phyloP scores from a whole-genome alignment of 2,888 invertebrate species.

The Dorcus parallelipipedus region DNA sequence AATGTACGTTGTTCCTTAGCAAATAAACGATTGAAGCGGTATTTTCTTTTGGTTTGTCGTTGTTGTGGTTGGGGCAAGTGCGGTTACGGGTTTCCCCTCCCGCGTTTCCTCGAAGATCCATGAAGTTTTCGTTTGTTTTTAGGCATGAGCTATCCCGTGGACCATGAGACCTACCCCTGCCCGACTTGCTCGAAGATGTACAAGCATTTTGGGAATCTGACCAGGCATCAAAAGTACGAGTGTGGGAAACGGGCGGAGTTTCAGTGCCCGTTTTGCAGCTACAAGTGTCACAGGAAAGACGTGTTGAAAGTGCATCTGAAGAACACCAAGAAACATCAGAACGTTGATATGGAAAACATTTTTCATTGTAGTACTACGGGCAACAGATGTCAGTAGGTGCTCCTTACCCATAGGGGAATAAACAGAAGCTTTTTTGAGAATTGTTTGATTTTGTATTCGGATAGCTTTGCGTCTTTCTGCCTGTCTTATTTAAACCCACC shows the following conservation, averaged over 20 bases:
- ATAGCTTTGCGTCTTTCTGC: too few relatives aligned
- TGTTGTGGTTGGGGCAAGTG: too few relatives aligned
- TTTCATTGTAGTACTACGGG: background rate
- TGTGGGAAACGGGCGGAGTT: slow-evolving; percentile 52
- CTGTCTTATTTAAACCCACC: too few relatives aligned
- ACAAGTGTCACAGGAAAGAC: slow-evolving; percentile 18
- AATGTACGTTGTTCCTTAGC: too few relatives aligned
- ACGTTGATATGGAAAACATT: slow-evolving; percentile 9
- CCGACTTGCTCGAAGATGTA: slow-evolving; percentile 53
- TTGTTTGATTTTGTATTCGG: too few relatives aligned
- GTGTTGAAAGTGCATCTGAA: slow-evolving; percentile 17
- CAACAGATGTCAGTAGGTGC: too few relatives aligned
- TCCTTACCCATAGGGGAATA: too few relatives aligned
- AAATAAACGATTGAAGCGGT: too few relatives aligned
- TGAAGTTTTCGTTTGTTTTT: background rate
- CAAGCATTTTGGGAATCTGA: slow-evolving; percentile 54
- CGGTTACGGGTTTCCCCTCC: slow-evolving; percentile 36
- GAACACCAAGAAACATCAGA: slow-evolving; percentile 18
- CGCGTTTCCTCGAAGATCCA: slow-evolving; percentile 11
- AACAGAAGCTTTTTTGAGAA: too few relatives aligned
- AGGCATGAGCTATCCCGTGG: slow-evolving; percentile 4
- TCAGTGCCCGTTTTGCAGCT: slow-evolving; percentile 35
- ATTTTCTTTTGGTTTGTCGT: too few relatives aligned
- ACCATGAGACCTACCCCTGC: slow-evolving; percentile 29
- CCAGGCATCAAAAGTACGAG: slow-evolving; percentile 54